Evolutionary conservation across 1,140 invertebrate genomes (phyloP), one percentile per base, ranked within the genome.

Genomic region (Ooceraea biroi): DNA sequence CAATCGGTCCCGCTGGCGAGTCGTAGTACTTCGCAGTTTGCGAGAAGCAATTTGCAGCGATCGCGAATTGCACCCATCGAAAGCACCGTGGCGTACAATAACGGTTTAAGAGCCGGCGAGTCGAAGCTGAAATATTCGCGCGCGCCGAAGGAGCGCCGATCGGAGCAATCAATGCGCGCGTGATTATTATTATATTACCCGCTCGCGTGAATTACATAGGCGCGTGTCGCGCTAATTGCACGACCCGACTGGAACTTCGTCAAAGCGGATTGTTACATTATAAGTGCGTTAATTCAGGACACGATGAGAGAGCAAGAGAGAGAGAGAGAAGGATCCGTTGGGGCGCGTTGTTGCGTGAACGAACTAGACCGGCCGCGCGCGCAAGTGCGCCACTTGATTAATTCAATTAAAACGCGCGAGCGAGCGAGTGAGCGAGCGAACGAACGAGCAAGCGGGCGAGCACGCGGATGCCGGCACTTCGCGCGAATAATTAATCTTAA

Each of bases 401-500:
- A 84, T 87, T 87, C 82, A 88, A 88, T 87, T 88, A 84, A 86
- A 80, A 74, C 82, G 46, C 58, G 73, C 55, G 44, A 25, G 50
- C 73, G 52, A 25, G n/a, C 19, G 1, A 27, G 44, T 22, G n/a
- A n/a, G n/a, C 58, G 41, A 41, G 36, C 74, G 61, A 22, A 36
- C 73, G 44, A 58, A 27, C 60, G 27, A 55, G 44, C 27, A 17
- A n/a, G n/a, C n/a, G n/a, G n/a, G n/a, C n/a, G n/a, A n/a, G n/a
- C n/a, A n/a, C n/a, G n/a, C 60, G 50, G 52, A 14, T 46, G 22
- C 36, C 76, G 63, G 80, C 58, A 84, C 76, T 87, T 87, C 66
- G 77, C 44, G 48, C 82, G 58, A 82, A 82, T 82, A 82, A 88
- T 87, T 88, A 84, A 88, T 88, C 85, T 87, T 80, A 74, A 87